Conservation (phyloP, 2,888 invertebrate genomes). For the Tillus elongatus region DNA sequence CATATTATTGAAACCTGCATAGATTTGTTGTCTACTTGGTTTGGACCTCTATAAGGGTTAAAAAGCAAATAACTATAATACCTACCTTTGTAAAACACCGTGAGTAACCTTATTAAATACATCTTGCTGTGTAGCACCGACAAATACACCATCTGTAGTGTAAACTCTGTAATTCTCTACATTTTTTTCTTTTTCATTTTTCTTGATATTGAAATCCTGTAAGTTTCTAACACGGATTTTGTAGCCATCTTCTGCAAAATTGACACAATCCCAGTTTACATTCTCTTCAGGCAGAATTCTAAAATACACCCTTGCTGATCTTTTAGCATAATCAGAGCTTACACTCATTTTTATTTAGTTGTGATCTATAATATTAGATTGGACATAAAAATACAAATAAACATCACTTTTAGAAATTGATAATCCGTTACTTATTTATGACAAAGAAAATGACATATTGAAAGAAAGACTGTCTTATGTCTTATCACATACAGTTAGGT, state of each 20-base stretch:
- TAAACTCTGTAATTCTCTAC: constrained; percentile 35
- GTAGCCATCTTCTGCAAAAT: constrained; percentile 33
- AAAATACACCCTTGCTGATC: constrained; percentile 30
- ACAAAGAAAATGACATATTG: too few species aligned
- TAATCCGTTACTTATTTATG: too few species aligned
- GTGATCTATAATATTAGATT: too few species aligned
- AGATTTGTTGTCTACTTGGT: too few species aligned
- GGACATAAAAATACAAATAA: too few species aligned
- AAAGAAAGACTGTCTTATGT: too few species aligned
- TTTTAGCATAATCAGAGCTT: too few species aligned
- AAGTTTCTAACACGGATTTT: constrained; percentile 36
- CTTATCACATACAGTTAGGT: too few species aligned
- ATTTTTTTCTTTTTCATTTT: constrained; percentile 13
- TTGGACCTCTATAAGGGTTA: too few species aligned
- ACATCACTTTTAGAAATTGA: too few species aligned
- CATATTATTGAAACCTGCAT: too few species aligned
- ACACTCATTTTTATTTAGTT: background rate
- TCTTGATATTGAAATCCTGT: constrained; percentile 24
- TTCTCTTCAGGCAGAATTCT: constrained; percentile 31
- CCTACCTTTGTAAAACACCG: constrained; percentile 36
- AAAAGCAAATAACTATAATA: background rate
- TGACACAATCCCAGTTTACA: constrained; percentile 31
- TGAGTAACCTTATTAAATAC: constrained; percentile 33
- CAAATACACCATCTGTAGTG: constrained; percentile 37
- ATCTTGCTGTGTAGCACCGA: constrained; percentile 34